Percentiles rank a stretch among this genome's conserved stretches.
Conservation (phyloP, 2,888 invertebrate genomes). For the Cerceris ruficornis region DNA sequence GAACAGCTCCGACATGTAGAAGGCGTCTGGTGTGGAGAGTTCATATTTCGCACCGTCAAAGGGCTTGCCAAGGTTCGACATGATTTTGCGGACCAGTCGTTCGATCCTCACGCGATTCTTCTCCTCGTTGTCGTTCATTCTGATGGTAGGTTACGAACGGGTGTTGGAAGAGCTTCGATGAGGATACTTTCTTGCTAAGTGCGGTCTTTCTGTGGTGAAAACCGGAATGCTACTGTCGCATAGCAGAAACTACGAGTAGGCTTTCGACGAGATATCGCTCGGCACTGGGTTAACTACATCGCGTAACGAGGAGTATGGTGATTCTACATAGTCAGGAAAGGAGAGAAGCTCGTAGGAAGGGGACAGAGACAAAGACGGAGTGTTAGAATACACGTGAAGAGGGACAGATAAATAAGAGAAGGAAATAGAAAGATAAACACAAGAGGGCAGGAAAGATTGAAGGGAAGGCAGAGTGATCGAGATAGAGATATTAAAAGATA, state of each 20-base stretch:
- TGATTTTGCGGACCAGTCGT: conserved; percentile 46
- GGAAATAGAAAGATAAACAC: neutral
- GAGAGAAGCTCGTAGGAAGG: neutral
- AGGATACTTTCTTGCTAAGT: neutral
- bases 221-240: neutral
- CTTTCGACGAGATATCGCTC: too few species aligned
- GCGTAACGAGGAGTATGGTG: neutral
- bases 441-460: neutral
- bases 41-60: conserved; percentile 42
- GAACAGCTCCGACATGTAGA: conserved; percentile 61
- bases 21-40: conserved; percentile 53
- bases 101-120: conserved; percentile 26
- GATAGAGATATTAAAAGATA: neutral
- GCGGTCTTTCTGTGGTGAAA: neutral
- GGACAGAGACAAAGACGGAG: neutral
- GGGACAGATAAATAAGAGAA: neutral
- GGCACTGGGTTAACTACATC: neutral
- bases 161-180: neutral
- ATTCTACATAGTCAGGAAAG: neutral
- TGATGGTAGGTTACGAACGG: neutral
- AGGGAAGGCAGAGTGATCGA: neutral
- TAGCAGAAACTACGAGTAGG: neutral
- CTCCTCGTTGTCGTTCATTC: neutral
- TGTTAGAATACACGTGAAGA: neutral
- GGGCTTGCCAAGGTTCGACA: conserved; percentile 29